A percentile compares a stretch with the other conserved stretches of the same genome.
phyloP scores from a whole-genome alignment of 2,797 vertebrate species.

The Eulemur albifrons region DNA sequence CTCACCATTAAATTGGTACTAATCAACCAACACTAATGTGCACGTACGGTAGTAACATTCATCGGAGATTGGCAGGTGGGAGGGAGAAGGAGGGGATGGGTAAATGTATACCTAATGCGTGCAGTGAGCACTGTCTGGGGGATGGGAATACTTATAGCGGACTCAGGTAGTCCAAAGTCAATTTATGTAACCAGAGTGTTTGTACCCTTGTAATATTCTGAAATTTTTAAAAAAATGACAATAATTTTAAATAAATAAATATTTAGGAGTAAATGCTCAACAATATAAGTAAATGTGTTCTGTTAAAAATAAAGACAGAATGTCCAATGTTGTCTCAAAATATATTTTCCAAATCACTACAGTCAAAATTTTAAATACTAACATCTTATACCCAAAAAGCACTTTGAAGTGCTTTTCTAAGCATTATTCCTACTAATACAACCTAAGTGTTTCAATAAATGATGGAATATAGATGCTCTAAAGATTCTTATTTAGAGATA shows the following conservation, averaged over 20 bases:
- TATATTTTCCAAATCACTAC: not conserved
- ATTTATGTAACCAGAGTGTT: too few species aligned
- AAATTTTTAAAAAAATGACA: too few species aligned
- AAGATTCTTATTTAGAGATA: not conserved
- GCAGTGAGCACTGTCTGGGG: too few species aligned
- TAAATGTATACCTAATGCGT: too few species aligned
- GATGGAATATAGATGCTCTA: not conserved
- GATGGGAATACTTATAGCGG: too few species aligned
- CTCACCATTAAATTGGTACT: too few species aligned
- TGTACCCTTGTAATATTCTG: too few species aligned
- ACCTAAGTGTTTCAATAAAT: constrained; percentile 28
- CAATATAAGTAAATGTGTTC: not conserved
- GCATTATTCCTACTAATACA: not conserved
- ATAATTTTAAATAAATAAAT: not conserved
- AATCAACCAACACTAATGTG: too few species aligned
- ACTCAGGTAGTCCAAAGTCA: too few species aligned
- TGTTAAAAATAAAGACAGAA: constrained; percentile 47
- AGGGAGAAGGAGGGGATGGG: too few species aligned
- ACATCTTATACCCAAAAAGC: not conserved
- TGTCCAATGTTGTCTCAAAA: not conserved
- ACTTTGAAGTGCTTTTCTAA: not conserved
- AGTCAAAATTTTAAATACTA: constrained; percentile 7
- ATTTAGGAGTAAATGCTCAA: constrained; percentile 23
- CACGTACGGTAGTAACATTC: too few species aligned
- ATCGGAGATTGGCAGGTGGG: too few species aligned